Base-by-base conservation (phyloP, 2,113 vertebrate genomes). In the Lathamus discolor region DNA sequence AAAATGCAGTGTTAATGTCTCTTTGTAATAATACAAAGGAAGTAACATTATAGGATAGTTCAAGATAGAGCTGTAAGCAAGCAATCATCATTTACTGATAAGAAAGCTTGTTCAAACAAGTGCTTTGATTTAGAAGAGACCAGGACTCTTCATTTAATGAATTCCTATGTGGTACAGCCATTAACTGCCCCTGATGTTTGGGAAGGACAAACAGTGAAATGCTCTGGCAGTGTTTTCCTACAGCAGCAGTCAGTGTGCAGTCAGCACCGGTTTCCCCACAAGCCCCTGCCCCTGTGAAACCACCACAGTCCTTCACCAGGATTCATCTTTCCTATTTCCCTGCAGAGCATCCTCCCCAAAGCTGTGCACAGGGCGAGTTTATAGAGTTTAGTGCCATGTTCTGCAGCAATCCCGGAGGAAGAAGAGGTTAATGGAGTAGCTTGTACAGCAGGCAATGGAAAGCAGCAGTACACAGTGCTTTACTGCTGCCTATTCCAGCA, bases 401-500 rank as follows among this genome's bases (percentile, higher is more conserved):
- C 7, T 52, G n/a, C 81, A 82, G 66, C 17, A 82, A 28, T 13
- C 95, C 31, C 51, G 0, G 25, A 67, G 79, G 79, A 46, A n/a
- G 24, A 64, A 59, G 55, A 73, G 68, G n/a, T 72, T 78, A 69
- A 83, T 86, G 61, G 48, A 59, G 59, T 0, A 43, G 8, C 68
- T 69, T 35, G 57, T 83, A 55, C 17, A 72, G 81, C 78, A 72
- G 62, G 68, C 84, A 44, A 18, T 0, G 29, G 37, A 33, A 54
- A 64, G 76, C 3, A 74, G 78, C 22, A 4, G 35, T 27, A 57
- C 55, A 69, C 51, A 78, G n/a, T 62, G 63, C 51, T 95, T 96
- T 78, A 90, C 33, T 79, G 90, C 80, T 92, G 64, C 74, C 41
- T 59, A 6, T 70, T 86, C 39, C 86, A 80, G 52, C 87, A 86